Percentiles rank a stretch among this genome's conserved stretches.
These are phyloP conservation scores for Hylomyscus alleni DNA, from an alignment of 2,797 vertebrate genomes.

Conservation along the genomic window DNA sequence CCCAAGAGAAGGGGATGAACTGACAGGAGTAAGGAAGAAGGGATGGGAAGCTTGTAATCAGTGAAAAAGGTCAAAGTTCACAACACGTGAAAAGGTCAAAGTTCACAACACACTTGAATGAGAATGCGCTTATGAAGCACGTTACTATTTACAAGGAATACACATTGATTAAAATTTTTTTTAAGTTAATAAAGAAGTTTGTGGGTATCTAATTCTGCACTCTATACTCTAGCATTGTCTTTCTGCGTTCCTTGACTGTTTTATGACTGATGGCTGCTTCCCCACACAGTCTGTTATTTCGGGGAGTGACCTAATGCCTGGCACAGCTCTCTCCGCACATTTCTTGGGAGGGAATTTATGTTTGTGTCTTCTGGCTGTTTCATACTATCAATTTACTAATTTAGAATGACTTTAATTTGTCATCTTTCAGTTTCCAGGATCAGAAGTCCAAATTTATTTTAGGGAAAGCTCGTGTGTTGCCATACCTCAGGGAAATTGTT, in stretches of 20 bases:
- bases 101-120: background rate
- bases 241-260: background rate
- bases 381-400: conserved; percentile 15
- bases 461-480: background rate
- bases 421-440: background rate
- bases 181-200: background rate
- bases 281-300: background rate
- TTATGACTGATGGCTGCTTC: background rate
- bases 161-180: background rate
- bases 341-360: conserved; percentile 14
- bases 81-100: too few relatives aligned
- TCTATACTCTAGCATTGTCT: background rate
- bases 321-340: background rate
- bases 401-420: background rate
- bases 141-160: background rate
- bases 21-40: background rate
- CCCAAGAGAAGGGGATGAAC: background rate
- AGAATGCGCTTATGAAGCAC: background rate
- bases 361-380: background rate
- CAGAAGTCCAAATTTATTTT: conserved; percentile 26
- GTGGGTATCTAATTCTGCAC: background rate
- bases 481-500: background rate
- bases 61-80: background rate
- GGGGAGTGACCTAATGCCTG: conserved; percentile 9
- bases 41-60: background rate